phyloP scores from a whole-genome alignment of 2,113 vertebrate species.

The Petroica traversi region DNA sequence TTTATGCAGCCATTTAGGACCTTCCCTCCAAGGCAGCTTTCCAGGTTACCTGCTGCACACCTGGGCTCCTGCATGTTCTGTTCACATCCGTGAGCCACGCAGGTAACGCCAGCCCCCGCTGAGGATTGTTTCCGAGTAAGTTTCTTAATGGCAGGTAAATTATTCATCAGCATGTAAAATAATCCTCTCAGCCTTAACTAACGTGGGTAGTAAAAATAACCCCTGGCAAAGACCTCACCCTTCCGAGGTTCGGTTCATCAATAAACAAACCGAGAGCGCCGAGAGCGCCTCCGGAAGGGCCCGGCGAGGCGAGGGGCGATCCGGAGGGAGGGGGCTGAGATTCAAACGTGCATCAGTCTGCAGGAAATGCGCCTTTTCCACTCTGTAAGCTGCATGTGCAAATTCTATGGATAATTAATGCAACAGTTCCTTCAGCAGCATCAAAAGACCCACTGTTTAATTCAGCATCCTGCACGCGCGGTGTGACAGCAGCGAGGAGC shows the following conservation, averaged over 20 bases:
- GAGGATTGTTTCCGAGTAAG: background rate
- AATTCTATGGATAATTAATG: constrained; percentile 52
- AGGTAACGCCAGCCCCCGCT: background rate
- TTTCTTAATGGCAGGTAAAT: constrained; percentile 33
- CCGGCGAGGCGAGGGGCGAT: accelerated
- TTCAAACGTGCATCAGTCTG: background rate
- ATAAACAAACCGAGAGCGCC: background rate
- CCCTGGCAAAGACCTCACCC: constrained; percentile 1
- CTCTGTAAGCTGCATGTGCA: background rate
- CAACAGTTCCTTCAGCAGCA: constrained; percentile 38
- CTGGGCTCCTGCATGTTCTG: accelerated
- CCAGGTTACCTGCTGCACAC: background rate
- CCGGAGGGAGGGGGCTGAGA: background rate
- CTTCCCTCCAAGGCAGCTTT: background rate
- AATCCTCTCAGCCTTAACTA: constrained; percentile 41
- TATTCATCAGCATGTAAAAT: constrained; percentile 43
- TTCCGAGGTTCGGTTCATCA: constrained; percentile 1
- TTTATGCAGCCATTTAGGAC: background rate
- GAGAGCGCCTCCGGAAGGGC: background rate
- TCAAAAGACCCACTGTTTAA: constrained; percentile 56
- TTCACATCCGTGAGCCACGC: accelerated
- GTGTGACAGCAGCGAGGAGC: constrained; percentile 31
- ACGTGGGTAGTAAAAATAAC: constrained; percentile 15
- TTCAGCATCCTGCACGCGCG: background rate
- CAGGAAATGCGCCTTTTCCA: background rate